A percentile compares a stretch with the other conserved stretches of the same genome.
Evolutionary conservation across 2,888 invertebrate genomes (phyloP).

Genomic region (Leptopilina syphax): DNA sequence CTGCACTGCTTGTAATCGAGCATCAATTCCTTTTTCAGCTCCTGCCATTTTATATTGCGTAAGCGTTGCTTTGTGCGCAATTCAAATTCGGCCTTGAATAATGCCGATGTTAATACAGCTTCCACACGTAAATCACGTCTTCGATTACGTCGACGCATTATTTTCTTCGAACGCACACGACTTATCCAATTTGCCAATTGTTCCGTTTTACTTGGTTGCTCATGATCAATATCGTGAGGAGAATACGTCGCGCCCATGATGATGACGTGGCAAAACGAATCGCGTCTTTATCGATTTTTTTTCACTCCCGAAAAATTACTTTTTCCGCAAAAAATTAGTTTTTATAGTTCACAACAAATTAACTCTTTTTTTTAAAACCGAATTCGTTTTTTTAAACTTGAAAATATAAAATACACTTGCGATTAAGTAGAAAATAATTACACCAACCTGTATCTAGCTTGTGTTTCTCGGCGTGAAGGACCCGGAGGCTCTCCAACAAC

Average conservation of each 20-base stretch:
- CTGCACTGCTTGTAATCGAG: slow-evolving; percentile 38
- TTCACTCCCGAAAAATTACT: not conserved
- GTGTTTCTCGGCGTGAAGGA: slow-evolving; percentile 63
- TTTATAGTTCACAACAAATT: too few species aligned
- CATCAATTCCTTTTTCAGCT: slow-evolving; percentile 67
- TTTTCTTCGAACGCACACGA: slow-evolving; percentile 82
- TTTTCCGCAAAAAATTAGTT: too few species aligned
- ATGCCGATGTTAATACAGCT: slow-evolving; percentile 81
- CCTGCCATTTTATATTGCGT: slow-evolving; percentile 81
- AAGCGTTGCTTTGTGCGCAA: slow-evolving; percentile 81
- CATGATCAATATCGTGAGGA: slow-evolving; percentile 60
- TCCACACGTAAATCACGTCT: slow-evolving; percentile 82
- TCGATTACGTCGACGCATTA: slow-evolving; percentile 79
- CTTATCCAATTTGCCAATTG: slow-evolving; percentile 80
- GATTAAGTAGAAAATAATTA: slow-evolving; percentile 60
- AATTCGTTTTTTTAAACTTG: not conserved
- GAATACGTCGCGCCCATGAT: slow-evolving; percentile 58
- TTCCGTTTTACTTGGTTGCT: slow-evolving; percentile 64
- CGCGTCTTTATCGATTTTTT: not conserved
- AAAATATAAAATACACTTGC: not conserved
- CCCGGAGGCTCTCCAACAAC: slow-evolving; percentile 52
- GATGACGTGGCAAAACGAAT: slow-evolving; percentile 10
- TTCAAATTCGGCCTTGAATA: slow-evolving; percentile 81
- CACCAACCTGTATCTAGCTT: slow-evolving; percentile 74
- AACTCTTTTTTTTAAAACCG: too few species aligned